phyloP scores from a whole-genome alignment of 2,113 vertebrate species.

The Pomatostomus ruficeps region DNA sequence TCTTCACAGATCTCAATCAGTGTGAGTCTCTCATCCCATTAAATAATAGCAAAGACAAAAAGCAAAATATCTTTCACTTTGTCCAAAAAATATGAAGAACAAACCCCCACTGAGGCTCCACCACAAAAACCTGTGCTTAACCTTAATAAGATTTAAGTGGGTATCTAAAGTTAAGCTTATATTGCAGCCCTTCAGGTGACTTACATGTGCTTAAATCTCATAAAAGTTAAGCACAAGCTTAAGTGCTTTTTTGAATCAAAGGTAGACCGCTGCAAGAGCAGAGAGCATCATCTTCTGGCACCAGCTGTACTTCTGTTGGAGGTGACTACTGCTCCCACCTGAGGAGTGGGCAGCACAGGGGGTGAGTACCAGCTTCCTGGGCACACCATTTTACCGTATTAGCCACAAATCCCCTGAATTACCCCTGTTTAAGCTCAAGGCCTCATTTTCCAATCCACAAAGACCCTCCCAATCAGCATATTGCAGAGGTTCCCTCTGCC shows the following conservation, averaged over 20 bases:
- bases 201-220: not conserved
- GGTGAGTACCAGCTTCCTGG: not conserved
- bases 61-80: not conserved
- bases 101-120: not conserved
- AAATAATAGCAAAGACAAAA: not conserved
- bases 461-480: rapidly evolving
- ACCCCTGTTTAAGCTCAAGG: not conserved
- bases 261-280: not conserved
- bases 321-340: not conserved
- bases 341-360: not conserved
- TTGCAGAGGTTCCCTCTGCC: not conserved
- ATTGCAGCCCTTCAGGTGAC: not conserved
- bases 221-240: not conserved
- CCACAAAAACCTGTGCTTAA: not conserved
- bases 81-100: not conserved
- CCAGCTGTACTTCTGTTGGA: not conserved
- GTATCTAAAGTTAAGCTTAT: not conserved
- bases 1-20: not conserved
- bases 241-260: not conserved
- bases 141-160: not conserved
- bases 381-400: not conserved
- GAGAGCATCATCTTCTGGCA: not conserved
- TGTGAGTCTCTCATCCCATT: not conserved
- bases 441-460: not conserved
- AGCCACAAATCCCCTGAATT: not conserved